Percentiles rank a stretch among this genome's conserved stretches.
These are phyloP conservation scores for Zonitis immaculata DNA, from an alignment of 2,888 invertebrate species.

Conservation along the genomic window DNA sequence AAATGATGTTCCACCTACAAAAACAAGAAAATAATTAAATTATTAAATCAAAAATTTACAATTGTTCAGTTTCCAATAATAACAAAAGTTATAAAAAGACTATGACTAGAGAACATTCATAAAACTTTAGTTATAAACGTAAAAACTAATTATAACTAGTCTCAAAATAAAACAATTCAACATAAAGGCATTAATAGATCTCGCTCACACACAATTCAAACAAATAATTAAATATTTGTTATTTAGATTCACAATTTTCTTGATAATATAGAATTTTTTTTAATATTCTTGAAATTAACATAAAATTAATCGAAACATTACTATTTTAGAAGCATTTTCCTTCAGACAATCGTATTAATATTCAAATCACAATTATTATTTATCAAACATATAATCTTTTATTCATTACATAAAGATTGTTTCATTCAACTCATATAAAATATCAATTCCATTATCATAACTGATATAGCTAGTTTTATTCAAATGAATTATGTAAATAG, in stretches of 20 bases:
- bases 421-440: neutral
- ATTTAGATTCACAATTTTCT: too few species aligned
- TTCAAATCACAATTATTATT: neutral
- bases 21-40: neutral
- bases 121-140: neutral
- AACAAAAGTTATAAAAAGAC: neutral
- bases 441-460: too few species aligned
- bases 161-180: neutral
- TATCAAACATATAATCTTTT: too few species aligned
- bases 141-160: neutral
- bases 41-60: too few species aligned
- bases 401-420: neutral
- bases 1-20: slow-evolving; percentile 84
- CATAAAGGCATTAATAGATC: neutral
- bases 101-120: neutral
- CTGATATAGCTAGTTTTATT: too few species aligned
- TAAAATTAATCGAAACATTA: too few species aligned
- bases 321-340: too few species aligned
- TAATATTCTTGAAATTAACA: too few species aligned
- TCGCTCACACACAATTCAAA: neutral
- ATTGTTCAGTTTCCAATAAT: too few species aligned
- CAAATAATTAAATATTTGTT: too few species aligned
- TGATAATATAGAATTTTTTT: too few species aligned
- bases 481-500: too few species aligned
- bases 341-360: neutral